phyloP scores from a whole-genome alignment of 2,797 vertebrate genomes.

The Oophaga sylvatica region DNA sequence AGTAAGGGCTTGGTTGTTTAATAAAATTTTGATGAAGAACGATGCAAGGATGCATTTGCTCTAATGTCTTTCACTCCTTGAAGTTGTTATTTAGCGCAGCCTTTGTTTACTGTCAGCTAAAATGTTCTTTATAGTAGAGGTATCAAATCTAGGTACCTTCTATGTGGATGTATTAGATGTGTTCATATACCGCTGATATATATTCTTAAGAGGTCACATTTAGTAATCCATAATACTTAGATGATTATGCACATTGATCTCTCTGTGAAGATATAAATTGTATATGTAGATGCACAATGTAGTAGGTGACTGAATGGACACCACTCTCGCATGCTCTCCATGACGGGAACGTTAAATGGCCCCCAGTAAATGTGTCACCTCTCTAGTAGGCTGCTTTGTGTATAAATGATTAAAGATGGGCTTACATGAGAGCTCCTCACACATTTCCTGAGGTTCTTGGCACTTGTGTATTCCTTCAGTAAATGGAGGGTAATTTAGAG shows the following conservation, averaged over 20 bases:
- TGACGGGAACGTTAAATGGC: not conserved
- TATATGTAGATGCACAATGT: not conserved
- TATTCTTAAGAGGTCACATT: not conserved
- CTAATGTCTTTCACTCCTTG: conserved; percentile 24
- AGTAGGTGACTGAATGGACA: not conserved
- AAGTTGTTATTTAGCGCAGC: not conserved
- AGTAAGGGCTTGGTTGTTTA: conserved; percentile 47
- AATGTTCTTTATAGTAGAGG: not conserved
- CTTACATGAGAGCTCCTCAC: not conserved
- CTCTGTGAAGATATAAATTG: not conserved
- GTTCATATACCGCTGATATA: not conserved
- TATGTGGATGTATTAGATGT: not conserved
- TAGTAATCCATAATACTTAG: not conserved
- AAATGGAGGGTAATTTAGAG: conserved; percentile 37
- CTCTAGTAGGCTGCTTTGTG: conserved; percentile 17
- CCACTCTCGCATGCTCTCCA: not conserved
- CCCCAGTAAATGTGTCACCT: not conserved
- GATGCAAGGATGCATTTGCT: conserved; percentile 57
- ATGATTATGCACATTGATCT: not conserved
- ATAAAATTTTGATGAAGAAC: conserved; percentile 63
- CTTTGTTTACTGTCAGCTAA: not conserved
- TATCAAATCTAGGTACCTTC: not conserved
- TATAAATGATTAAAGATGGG: not conserved
- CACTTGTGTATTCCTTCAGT: conserved; percentile 33
- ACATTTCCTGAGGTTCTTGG: not conserved